Base-by-base conservation (phyloP, 2,113 vertebrate genomes). In the Heterotilapia buettikoferi region DNA sequence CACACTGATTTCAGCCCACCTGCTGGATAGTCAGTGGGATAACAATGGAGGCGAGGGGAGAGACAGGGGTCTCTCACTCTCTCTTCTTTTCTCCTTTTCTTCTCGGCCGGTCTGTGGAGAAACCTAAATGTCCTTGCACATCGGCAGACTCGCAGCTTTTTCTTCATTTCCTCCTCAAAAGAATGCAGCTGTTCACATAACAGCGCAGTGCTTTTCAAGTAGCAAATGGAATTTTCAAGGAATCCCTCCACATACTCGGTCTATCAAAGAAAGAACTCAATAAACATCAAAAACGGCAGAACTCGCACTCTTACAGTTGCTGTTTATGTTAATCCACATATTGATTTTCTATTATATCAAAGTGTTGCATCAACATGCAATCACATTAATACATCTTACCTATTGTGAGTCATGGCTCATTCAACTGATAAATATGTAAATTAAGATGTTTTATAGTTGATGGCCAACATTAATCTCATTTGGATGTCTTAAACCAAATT, bases 341-440 rank as follows among this genome's bases (percentile, higher is more conserved):
- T 92, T 91, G 84, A 90, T 93, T 88, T 90, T 91, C 89, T 90
- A 84, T 95, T 96, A 93, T 92, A 91, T 93, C 87, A 94, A 92
- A 93, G 80, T 93, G 92, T 92, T 94, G 93, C 91, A 92, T 93
- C 91, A 93, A 96, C 93, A 93, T 88, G 85, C 90, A 93, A 94
- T 96, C 93, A 95, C 93, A 83, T 95, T 96, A 96, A 95, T 94
- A 95, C 93, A 88, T 94, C 90, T 95, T 92, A 94, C 94, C 94
- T 96, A 95, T 95, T 96, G 96, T 95, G 95, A 94, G 95, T 94
- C 91, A 92, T 88, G 94, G 92, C 92, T 95, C 94, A 95, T 95
- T 95, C 94, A 94, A 71, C 95, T 95, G 96, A 96, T 96, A 96
- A 96, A 96, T 96, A 96, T 97, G 96, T 95, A 96, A 96, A 96